Base-by-base conservation (phyloP, 2,888 invertebrate genomes). In the Cancer borealis region DNA sequence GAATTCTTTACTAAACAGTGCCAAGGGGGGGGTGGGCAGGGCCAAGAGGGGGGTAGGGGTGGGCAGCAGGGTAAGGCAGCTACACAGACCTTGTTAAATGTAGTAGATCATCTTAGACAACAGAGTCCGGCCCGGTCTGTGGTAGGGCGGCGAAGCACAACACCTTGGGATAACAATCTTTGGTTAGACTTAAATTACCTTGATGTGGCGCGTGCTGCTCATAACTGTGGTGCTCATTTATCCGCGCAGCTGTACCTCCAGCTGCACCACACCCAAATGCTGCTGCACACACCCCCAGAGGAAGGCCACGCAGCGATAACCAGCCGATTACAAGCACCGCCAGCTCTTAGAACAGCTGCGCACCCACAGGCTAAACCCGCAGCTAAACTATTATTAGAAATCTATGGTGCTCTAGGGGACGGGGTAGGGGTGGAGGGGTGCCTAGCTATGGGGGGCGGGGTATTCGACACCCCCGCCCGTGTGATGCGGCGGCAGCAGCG, bases 171-270 rank as follows among this genome's bases (percentile, higher is more conserved):
- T 92, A 96, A 96, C 95, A 97, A 97, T 96, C 96, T 97, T 95
- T 97, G 97, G 96, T 96, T 98, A 91, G 97, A 97, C 79, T 96
- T 98, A n/a, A 97, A 98, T 96, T 98, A 98, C 96, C 97, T 98
- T 45, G 97, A 98, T 95, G 97, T 98, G 87, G 98, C 98, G 0
- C 97, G 97, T 97, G 98, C 98, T 0, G 98, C 98, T 0, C 97
- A 98, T 91, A 97, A 97, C 96, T 98, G 98, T 96, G 97, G 97
- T 21, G 98, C 98, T 26, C 97, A 98, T 96, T 97, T 98, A 96
- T 97, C 98, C 0, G 97, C 98, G 0, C 97, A 98, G 39, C 97
- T 98, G 95, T 98, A 98, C 96, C 97, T 97, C 0, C 98, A 98
- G 96, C 97, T 98, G 84, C 91, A 92, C 79, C 91, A 94, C 94